Base-by-base conservation (phyloP, 2,888 invertebrate species). In the Tachystola acroxantha region DNA sequence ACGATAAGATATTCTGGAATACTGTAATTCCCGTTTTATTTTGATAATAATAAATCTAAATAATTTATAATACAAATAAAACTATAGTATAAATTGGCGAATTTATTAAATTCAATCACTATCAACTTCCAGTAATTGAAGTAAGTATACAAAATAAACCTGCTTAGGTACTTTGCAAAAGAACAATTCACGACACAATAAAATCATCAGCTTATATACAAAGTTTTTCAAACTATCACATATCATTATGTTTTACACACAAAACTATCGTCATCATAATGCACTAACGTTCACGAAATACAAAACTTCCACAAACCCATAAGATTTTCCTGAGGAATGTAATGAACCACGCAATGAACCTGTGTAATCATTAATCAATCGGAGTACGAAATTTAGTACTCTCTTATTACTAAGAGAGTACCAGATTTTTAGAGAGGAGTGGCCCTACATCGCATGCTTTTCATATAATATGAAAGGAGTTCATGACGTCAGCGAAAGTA, bases 101-200 rank as follows among this genome's bases (percentile, higher is more conserved):
- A 85, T 86, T 86, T 85, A 86, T 85, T 86, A 80, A 84, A 82
- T 86, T 86, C 85, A 82, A 82, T 85, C 77, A 76, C 81, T 72
- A 68, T 69, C 48, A 67, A 78, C 81, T 81, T 78, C 79, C 73
- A 79, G 77, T 74, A 76, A 75, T 78, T 72, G 81, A 81, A 82
- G 75, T 80, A 78, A 66, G 72, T 75, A 74, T 53, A 70, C 56
- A 74, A 74, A 75, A 74, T 74, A 71, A 76, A 75, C 58, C 65
- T 71, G 70, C 64, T 67, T 58, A 73, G 74, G 70, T 80, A 80
- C 77, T 67, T 64, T 66, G 75, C 71, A 64, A 69, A 59, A 64
- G 48, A 59, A 53, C 60, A 43, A 44, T 51, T 64, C 59, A 67
- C 64, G 62, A 68, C 62, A 73, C 61, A 64, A 56, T 50, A 54